phyloP scores from a whole-genome alignment of 2,797 vertebrate genomes.

The Micrastur ruficollis region DNA sequence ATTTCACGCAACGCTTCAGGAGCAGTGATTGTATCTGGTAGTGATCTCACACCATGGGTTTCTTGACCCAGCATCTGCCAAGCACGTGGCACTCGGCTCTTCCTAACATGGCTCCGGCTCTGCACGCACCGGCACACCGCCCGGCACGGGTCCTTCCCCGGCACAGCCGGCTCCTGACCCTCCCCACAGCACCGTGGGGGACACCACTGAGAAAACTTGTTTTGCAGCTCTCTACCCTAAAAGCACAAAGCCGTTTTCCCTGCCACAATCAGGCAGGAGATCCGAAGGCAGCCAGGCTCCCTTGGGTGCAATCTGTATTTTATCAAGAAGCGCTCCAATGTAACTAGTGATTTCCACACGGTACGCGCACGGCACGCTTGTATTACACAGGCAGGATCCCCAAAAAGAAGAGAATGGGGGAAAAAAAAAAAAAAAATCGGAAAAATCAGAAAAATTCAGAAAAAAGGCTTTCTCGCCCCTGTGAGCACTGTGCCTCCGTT shows the following conservation, averaged over 20 bases:
- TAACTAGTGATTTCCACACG: rapidly evolving
- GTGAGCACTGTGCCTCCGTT: rapidly evolving
- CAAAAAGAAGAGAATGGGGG: neutral
- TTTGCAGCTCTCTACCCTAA: neutral
- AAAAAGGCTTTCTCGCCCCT: neutral
- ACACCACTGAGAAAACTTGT: neutral
- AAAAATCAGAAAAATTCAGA: neutral
- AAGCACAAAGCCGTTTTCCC: neutral
- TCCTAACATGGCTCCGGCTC: neutral
- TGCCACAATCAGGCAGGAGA: neutral
- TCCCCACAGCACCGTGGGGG: neutral
- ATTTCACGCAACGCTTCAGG: neutral
- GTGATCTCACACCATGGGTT: neutral
- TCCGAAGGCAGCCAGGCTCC: neutral
- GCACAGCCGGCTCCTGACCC: neutral
- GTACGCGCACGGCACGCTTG: rapidly evolving
- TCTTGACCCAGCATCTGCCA: neutral
- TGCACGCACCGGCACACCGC: rapidly evolving
- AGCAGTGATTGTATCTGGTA: neutral
- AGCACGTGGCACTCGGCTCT: neutral
- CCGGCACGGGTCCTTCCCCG: neutral
- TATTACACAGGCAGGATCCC: neutral
- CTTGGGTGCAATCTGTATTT: neutral
- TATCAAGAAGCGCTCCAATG: rapidly evolving
- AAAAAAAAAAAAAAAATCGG: neutral